Evolutionary conservation across 2,797 vertebrate genomes (phyloP), one percentile per base, ranked within the genome.

Genomic region (Zenarchopterus dispar): DNA sequence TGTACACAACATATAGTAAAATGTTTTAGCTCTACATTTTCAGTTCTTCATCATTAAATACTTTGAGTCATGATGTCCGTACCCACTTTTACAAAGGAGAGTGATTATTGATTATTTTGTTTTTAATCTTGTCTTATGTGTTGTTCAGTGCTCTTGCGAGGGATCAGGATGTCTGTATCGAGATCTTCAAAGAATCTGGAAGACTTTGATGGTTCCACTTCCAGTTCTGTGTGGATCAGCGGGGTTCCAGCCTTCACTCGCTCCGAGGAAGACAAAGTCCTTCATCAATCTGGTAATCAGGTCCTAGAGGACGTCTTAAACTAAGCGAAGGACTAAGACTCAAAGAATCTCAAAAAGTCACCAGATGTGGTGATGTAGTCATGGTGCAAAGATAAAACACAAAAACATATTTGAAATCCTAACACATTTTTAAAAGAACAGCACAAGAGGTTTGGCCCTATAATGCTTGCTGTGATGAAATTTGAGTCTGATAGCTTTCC

Each of bases 161-260:
- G 73, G 73, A 85, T 77, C 61, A 57, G 60, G 70, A 56, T 50
- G 52, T 67, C 51, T 71, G 43, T 41, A 82, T 85, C 67, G 76
- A 49, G 56, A 71, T 82, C 85, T 89, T 92, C 88, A 90, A 89
- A 92, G 69, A 73, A 58, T 68, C 72, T 13, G 31, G 26, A 10
- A 23, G 63, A 70, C 90, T 93, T 93, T 92, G 81, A 92, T 85
- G 78, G 78, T 70, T 80, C 77, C 61, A 73, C 70, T 84, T 83
- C 56, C 65, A 75, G 63, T 77, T 79, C 74, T 67, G 62, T 66
- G 19, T 53, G 65, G 81, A 88, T 90, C 85, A 79, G 78, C 84
- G 79, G 57, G 70, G 73, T 64, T 42, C 52, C 72, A 76, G 70
- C 75, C 78, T 77, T 59, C 55, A 57, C 71, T 59, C 52, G 44